Conservation (phyloP, 2,888 invertebrate species). For the Philhelius pedissequus region DNA sequence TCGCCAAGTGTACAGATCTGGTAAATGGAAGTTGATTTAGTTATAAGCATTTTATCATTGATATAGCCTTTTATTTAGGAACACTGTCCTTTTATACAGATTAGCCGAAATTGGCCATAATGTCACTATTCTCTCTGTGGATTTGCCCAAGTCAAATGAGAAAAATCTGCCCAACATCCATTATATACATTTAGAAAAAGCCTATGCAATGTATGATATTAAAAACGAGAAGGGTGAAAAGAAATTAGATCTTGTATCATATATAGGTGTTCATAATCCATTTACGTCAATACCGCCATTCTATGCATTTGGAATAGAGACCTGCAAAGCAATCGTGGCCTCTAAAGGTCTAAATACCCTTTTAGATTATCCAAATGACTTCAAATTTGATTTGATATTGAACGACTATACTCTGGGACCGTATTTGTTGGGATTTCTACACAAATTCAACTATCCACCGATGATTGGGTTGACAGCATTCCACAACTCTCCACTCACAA, state of each 20-base stretch:
- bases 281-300: conserved; percentile 50
- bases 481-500: conserved; percentile 69
- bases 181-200: conserved; percentile 72
- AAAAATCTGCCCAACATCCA: conserved; percentile 70
- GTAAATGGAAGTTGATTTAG: conserved; percentile 40
- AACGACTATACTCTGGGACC: conserved; percentile 74
- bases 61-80: too few relatives aligned
- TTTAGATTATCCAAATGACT: conserved; percentile 72
- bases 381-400: conserved; percentile 74
- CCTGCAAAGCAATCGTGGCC: conserved; percentile 54
- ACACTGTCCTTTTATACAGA: conserved; percentile 68
- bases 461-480: conserved; percentile 73
- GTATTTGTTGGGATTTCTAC: conserved; percentile 73
- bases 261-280: conserved; percentile 28
- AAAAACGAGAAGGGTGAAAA: conserved; percentile 18
- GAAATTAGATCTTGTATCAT: conserved; percentile 23
- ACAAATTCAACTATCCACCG: conserved; percentile 74
- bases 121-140: conserved; percentile 71
- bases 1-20: conserved; percentile 72
- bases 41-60: too few relatives aligned
- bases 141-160: conserved; percentile 66
- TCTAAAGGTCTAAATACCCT: conserved; percentile 71
- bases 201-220: conserved; percentile 64
- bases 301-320: conserved; percentile 67
- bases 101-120: conserved; percentile 71